Conservation (phyloP, 1,140 invertebrate genomes). For the Drosophila tsacasi region DNA sequence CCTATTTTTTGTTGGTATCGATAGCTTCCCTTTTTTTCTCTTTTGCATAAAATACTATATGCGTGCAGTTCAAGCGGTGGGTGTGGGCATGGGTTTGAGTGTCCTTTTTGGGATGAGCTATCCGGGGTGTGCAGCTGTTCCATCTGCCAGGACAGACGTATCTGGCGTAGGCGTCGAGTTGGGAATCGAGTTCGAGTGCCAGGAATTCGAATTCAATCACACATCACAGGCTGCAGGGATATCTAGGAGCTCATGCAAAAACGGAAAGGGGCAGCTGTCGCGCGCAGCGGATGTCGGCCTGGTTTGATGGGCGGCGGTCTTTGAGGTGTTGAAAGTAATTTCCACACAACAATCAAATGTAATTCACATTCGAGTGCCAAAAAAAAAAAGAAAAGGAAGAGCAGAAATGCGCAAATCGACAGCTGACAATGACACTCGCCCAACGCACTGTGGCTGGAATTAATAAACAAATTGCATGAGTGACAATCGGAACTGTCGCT, state of each 20-base stretch:
- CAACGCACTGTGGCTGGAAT: slow-evolving; percentile 18
- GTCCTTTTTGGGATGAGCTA: slow-evolving; percentile 1
- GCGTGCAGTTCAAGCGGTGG: slow-evolving; percentile 33
- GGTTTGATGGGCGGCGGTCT: slow-evolving; percentile 2
- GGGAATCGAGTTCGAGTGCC: slow-evolving; percentile 52
- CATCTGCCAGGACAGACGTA: slow-evolving; percentile 35
- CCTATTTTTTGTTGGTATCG: slow-evolving; percentile 25
- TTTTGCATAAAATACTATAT: slow-evolving; percentile 47
- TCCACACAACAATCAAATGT: slow-evolving; percentile 73
- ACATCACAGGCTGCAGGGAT: slow-evolving; percentile 59
- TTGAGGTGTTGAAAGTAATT: slow-evolving; percentile 66
- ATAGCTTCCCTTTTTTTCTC: slow-evolving; percentile 2
- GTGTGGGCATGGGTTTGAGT: not conserved
- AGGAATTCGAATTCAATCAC: slow-evolving; percentile 81
- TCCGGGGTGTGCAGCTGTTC: slow-evolving; percentile 1
- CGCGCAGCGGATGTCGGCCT: slow-evolving; percentile 51
- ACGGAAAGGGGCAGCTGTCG: slow-evolving; percentile 39
- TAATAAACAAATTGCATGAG: slow-evolving; percentile 20
- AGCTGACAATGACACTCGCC: slow-evolving; percentile 53
- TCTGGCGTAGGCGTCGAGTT: slow-evolving; percentile 44
- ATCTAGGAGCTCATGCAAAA: slow-evolving; percentile 14
- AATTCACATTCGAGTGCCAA: slow-evolving; percentile 56
- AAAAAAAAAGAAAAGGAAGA: slow-evolving; percentile 10
- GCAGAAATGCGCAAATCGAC: slow-evolving; percentile 51
- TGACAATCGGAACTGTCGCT: not conserved